Evolutionary conservation across 2,888 invertebrate species (phyloP).

Genomic region (Gonocerus acuteangulatus): DNA sequence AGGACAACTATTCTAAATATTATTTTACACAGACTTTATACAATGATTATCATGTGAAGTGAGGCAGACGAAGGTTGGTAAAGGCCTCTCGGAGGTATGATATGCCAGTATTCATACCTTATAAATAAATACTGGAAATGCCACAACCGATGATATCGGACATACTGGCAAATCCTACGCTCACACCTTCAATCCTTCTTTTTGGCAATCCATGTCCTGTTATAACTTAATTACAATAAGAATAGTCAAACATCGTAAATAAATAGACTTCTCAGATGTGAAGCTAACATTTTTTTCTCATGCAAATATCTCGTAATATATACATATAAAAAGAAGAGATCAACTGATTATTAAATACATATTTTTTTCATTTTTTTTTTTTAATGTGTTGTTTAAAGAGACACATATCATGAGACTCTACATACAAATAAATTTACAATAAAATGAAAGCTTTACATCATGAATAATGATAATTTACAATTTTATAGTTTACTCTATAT

Average conservation of each 20-base stretch:
- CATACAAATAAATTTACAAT: conserved; percentile 36
- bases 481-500: conserved; percentile 33
- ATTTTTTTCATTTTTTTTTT: conserved; percentile 34
- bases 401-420: conserved; percentile 33
- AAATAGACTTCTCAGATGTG: background rate
- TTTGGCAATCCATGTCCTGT: background rate
- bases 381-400: conserved; percentile 36
- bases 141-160: background rate
- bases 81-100: background rate
- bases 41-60: conserved; percentile 23
- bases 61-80: background rate
- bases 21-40: conserved; percentile 22
- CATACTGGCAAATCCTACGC: background rate
- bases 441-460: conserved; percentile 43
- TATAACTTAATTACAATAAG: background rate
- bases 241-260: background rate
- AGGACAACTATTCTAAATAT: background rate
- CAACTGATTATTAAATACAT: conserved; percentile 31
- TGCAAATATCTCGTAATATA: conserved; percentile 39
- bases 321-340: conserved; percentile 36
- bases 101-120: background rate
- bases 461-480: conserved; percentile 45
- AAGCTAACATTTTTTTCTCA: conserved; percentile 9
- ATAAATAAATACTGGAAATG: conserved; percentile 1
- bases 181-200: background rate